Evolutionary conservation across 2,797 vertebrate species (phyloP).

Genomic region (Chromobotia macracanthus): DNA sequence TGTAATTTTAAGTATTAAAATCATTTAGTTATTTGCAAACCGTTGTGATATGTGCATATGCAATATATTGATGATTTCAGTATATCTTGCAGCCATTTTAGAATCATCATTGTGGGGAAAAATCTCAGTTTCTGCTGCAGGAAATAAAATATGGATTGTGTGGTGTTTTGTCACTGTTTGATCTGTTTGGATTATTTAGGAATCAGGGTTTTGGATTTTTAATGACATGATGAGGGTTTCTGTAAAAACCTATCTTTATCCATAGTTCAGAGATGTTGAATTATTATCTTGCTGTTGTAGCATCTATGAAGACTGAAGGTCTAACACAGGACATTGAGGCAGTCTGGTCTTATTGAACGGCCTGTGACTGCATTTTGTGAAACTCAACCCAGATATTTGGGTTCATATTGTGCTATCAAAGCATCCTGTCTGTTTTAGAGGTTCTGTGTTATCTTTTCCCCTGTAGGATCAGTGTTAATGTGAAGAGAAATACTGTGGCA

Average conservation of each 20-base stretch:
- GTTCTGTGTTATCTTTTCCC: not conserved
- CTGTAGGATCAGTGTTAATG: not conserved
- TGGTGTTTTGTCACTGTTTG: not conserved
- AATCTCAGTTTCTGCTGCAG: slow-evolving; percentile 22
- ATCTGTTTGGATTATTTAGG: not conserved
- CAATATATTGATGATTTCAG: no score
- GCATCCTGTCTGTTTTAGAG: slow-evolving; percentile 19
- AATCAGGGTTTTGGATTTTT: not conserved
- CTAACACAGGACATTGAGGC: slow-evolving; percentile 18
- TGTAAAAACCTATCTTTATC: not conserved
- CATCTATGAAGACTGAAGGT: slow-evolving; percentile 13
- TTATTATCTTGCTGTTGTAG: not conserved
- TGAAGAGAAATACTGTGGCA: not conserved
- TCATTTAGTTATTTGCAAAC: no score
- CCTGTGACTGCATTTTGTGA: not conserved
- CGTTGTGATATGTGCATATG: no score
- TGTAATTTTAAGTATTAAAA: no score
- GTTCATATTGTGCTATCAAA: slow-evolving; percentile 23
- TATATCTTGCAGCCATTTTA: not conserved
- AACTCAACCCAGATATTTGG: slow-evolving; percentile 37
- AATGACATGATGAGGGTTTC: not conserved
- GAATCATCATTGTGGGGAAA: not conserved
- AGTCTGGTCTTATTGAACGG: slow-evolving; percentile 11
- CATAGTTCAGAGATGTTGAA: not conserved
- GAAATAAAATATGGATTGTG: not conserved